Evolutionary conservation across 2,797 vertebrate species (phyloP).

Genomic region (Pygocentrus nattereri): DNA sequence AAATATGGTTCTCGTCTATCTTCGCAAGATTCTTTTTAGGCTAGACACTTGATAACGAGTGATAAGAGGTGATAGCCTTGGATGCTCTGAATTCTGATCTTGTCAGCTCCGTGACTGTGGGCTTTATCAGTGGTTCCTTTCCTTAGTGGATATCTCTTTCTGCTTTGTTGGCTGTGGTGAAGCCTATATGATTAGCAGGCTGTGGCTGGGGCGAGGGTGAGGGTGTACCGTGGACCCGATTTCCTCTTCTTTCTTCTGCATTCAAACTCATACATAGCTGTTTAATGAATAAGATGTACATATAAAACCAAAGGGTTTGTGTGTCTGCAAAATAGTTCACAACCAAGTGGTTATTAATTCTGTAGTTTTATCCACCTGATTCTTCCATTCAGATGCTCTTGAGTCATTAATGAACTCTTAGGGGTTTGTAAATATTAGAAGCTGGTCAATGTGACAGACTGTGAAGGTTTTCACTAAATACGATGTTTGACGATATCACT

Average conservation of each 20-base stretch:
- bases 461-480: not conserved
- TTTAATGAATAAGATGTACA: not conserved
- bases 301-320: no score
- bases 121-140: conserved; percentile 27
- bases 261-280: not conserved
- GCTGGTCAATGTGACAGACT: no score
- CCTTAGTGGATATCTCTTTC: conserved; percentile 1
- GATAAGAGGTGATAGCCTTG: conserved; percentile 13
- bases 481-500: not conserved
- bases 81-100: conserved; percentile 43
- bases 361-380: not conserved
- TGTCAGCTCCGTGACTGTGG: conserved; percentile 2
- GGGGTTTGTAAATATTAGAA: no score
- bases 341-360: no score
- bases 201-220: not conserved
- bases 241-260: not conserved
- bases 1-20: conserved; percentile 2
- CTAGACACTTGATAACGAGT: conserved; percentile 8
- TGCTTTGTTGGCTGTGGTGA: conserved; percentile 10
- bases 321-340: no score
- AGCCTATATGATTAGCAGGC: not conserved
- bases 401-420: no score
- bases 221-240: not conserved
- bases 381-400: no score
- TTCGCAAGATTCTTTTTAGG: not conserved